Percentiles rank a stretch among this genome's conserved stretches.
These are phyloP conservation scores for Bolborhynchus lineola DNA, from an alignment of 2,113 vertebrate genomes.

Conservation along the genomic window DNA sequence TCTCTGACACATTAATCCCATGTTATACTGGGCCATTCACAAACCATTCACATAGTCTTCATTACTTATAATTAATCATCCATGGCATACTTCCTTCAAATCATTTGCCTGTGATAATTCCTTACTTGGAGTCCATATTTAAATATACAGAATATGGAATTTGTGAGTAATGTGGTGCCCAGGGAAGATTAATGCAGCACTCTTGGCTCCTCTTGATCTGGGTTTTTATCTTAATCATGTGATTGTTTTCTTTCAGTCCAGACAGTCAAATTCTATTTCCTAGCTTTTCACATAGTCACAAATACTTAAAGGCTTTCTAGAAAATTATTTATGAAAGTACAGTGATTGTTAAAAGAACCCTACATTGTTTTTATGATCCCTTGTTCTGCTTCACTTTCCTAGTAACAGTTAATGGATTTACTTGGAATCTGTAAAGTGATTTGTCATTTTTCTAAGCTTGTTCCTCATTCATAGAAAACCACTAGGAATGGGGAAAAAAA, in stretches of 20 bases:
- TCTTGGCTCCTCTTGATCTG: background rate
- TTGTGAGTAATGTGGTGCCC: background rate
- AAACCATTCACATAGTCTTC: slow-evolving; percentile 9
- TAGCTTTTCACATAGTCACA: background rate
- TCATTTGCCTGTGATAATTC: background rate
- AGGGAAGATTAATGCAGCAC: background rate
- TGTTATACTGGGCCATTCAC: slow-evolving; percentile 1
- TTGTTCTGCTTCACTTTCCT: background rate
- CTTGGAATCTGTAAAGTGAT: background rate
- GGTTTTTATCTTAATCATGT: background rate
- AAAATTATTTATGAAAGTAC: background rate
- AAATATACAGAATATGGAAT: background rate
- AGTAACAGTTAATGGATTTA: background rate
- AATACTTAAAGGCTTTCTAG: background rate
- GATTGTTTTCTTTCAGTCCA: background rate
- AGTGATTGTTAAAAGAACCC: background rate
- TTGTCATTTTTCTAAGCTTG: background rate
- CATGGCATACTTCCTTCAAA: background rate
- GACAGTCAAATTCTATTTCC: background rate
- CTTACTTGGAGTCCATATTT: background rate
- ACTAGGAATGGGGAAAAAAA: background rate
- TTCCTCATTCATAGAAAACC: background rate
- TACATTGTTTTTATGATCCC: background rate
- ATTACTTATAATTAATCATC: slow-evolving; percentile 31
- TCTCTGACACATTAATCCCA: slow-evolving; percentile 42